Evolutionary conservation across 2,113 vertebrate species (phyloP), one percentile per base, ranked within the genome.

Genomic region (Galbula dea): DNA sequence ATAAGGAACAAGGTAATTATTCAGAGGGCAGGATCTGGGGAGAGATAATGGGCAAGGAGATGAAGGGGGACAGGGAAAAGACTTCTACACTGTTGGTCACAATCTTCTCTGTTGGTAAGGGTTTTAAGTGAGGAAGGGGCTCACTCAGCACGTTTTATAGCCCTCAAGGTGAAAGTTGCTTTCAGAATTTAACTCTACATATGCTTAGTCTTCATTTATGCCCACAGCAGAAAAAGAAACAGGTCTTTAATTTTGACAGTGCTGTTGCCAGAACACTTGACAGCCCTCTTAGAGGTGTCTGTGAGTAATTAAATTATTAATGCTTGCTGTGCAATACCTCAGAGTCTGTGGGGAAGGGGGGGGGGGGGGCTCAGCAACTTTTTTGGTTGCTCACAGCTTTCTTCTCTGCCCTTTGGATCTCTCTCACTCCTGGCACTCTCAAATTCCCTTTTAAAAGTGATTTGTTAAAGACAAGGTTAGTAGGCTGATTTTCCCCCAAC

Each of bases 41-140:
- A 78, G 55, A 62, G 15, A 49, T 71, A 43, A 52, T 27, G 21
- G 45, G 27, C 32, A 74, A 74, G 55, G 16, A 46, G 24, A 58
- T 68, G 48, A 71, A 16, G 12, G 32, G 1, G 1, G 43, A 36
- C 0, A 63, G 24, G 0, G 15, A 45, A 7, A 11, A 10, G 16
- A 63, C 24, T 67, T 78, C 30, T 66, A 39, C 8, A 13, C 14
- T 43, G 6, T 29, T 17, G 39, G 46, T 75, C 46, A 34, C n/a
- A 62, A 24, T 29, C 21, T 12, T 59, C 16, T 61, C 15, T 58
- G 26, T 24, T 12, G 67, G 23, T 62, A 52, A 66, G 15, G 5
- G 4, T 46, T 54, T 59, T 48, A 54, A 79, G 29, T 8, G 11
- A 45, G 24, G 57, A 66, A 58, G 14, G 34, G 12, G 3, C 9